Evolutionary conservation across 2,888 invertebrate species (phyloP).

Genomic region (Eupithecia centaureata): DNA sequence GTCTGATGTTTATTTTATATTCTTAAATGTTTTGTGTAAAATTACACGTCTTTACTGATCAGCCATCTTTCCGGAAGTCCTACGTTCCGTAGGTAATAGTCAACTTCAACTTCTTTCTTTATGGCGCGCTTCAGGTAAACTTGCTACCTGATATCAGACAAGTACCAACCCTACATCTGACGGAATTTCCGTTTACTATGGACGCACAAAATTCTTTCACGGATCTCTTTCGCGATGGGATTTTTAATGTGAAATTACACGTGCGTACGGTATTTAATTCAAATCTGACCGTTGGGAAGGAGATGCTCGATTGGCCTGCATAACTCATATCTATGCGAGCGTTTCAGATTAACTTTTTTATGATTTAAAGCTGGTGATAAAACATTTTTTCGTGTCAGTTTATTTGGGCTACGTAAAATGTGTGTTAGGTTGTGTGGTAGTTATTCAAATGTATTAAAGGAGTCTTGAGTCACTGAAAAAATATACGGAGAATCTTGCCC

Average conservation of each 20-base stretch:
- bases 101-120: no score
- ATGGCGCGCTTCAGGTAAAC: no score
- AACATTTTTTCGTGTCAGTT: not conserved
- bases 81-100: no score
- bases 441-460: no score
- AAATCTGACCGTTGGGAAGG: conserved; percentile 16
- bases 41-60: no score
- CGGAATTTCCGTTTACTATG: conserved; percentile 37
- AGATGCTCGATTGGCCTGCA: conserved; percentile 11
- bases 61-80: no score
- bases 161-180: conserved; percentile 21
- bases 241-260: conserved; percentile 39
- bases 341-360: not conserved
- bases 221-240: conserved; percentile 29
- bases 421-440: no score
- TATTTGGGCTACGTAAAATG: not conserved
- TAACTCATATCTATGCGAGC: conserved; percentile 5
- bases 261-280: conserved; percentile 31
- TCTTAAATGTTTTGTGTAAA: no score
- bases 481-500: no score
- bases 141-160: no score
- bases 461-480: no score
- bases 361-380: not conserved
- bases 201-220: conserved; percentile 41
- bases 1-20: no score